Base-by-base conservation (phyloP, 2,113 vertebrate genomes). In the Parus major region DNA sequence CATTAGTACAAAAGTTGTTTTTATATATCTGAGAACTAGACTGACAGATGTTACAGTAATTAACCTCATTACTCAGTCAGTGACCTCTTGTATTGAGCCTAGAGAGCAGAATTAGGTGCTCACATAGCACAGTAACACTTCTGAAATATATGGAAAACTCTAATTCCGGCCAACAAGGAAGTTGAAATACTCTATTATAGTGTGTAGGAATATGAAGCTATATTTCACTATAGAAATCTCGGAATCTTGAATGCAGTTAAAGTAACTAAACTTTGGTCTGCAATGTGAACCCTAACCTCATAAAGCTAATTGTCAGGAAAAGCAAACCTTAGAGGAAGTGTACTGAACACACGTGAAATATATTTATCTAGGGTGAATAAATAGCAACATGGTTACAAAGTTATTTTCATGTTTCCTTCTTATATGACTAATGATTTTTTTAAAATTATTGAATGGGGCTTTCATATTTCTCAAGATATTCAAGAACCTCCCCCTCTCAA, bases 361-460 rank as follows among this genome's bases (percentile, higher is more conserved):
- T 97, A 69, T 95, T 97, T 97, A 97, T 84, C 86, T 91, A 79
- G 91, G 53, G 22, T 86, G 84, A 95, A 95, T 96, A 97, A 97
- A 97, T 94, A 96, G 90, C 82, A 88, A 90, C 90, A 86, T 79
- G 92, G 92, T 95, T 78, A 89, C 59, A 41, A 93, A 65, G 70
- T 69, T 96, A 96, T 97, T 98, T 97, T 97, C 91, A 61, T 93
- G 86, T 95, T 94, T 96, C 73, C 85, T 90, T 93, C 85, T 92
- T 92, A 90, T 79, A 93, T 97, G 97, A 97, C 96, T 97, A 97
- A 95, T 96, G 53, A 89, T 95, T 90, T 73, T 86, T 87, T 81
- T 19, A 1, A 15, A 41, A 70, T 97, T 93, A 90, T 72, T 88
- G 89, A 97, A 96, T 91, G 82, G 72, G 50, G 55, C 81, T 96